phyloP scores from a whole-genome alignment of 2,888 invertebrate genomes.

The Eupithecia exiguata region DNA sequence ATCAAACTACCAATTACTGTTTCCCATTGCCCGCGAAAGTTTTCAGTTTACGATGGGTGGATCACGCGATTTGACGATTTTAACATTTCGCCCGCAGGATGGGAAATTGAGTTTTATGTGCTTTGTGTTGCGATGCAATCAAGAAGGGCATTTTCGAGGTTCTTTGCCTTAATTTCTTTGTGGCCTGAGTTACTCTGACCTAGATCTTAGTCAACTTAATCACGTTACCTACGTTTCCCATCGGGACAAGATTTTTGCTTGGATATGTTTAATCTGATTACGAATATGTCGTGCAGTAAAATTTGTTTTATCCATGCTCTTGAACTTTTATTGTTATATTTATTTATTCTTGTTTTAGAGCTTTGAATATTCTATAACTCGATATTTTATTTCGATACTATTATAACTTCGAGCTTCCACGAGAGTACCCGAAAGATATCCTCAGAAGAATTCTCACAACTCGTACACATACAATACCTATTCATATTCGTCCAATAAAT shows the following conservation, averaged over 20 bases:
- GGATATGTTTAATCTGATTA: not conserved
- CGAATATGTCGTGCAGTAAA: not conserved
- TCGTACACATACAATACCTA: not conserved
- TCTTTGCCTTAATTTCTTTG: not conserved
- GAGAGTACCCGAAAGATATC: not conserved
- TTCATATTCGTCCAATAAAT: constrained; percentile 1
- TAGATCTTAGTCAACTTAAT: not conserved
- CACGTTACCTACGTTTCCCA: not conserved
- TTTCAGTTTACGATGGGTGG: not conserved
- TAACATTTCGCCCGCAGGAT: not conserved
- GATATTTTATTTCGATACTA: not conserved
- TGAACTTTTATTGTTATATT: not conserved
- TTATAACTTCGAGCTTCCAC: not conserved
- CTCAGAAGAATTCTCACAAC: not conserved
- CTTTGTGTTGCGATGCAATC: constrained; percentile 8
- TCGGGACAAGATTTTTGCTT: not conserved
- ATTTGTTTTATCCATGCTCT: not conserved
- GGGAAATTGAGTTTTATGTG: constrained; percentile 9
- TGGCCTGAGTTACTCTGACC: not conserved
- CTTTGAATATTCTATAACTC: not conserved
- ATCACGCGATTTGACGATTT: constrained; percentile 5
- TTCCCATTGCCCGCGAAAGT: constrained; percentile 2
- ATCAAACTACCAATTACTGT: constrained; percentile 3
- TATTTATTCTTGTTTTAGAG: not conserved
- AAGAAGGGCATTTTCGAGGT: not conserved